Base-by-base conservation (phyloP, 1,140 invertebrate species). In the Chrysoperla carnea region DNA sequence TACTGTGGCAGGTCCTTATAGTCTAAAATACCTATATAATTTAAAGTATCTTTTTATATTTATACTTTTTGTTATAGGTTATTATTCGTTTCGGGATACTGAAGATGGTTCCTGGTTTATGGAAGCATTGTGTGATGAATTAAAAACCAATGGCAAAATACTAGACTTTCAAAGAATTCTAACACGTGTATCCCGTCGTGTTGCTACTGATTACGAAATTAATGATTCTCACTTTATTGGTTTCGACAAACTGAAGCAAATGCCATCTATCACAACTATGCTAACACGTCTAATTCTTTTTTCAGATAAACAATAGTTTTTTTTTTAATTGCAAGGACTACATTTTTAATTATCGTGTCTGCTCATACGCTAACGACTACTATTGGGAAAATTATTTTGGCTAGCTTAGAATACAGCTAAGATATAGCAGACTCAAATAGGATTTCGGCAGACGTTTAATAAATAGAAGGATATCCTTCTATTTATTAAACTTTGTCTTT, bases 61-160 rank as follows among this genome's bases (percentile, higher is more conserved):
- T 23, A 23, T 23, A 23, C 17, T 50, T 53, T 46, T 43, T 47
- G 43, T 54, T 46, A 6, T 39, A 86, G 86, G 87, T 45, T 88
- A 74, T 61, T 97, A 81, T 62, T 94, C 91, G 0, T 98, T 93
- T 93, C 73, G 92, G 44, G 96, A 96, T 55, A 91, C 87, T 8
- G 82, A 80, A 27, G 68, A 75, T 36, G 87, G 89, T 9, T 95
- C 91, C 0, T 98, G 93, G 92, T 97, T 95, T 55, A 84, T 96
- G 61, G 91, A 97, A 68, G 82, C 89, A 3, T 63, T 98, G 1
- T 84, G 81, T 52, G 62, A 76, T 8, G 83, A 91, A 51, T 59
- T 97, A 5, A 67, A 73, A 28, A 72, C 72, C 35, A 72, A 80
- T 59, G 77, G 74, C 11, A 69, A 70, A 48, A 72, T 78, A 12